phyloP scores from a whole-genome alignment of 2,113 vertebrate genomes.

The Propithecus coquereli region DNA sequence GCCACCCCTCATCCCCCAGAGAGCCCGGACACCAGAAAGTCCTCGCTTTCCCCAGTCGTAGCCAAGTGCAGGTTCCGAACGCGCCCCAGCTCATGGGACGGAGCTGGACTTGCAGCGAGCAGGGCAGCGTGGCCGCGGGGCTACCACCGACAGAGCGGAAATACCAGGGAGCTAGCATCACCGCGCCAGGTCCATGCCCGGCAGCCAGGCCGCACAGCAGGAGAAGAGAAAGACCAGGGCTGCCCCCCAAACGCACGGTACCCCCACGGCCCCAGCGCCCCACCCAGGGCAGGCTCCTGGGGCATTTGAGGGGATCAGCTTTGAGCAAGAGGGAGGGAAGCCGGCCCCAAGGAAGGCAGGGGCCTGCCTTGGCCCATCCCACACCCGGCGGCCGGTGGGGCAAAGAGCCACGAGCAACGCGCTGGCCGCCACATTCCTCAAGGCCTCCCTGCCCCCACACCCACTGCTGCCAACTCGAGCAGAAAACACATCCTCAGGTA shows the following conservation, averaged over 20 bases:
- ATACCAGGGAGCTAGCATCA: conserved; percentile 43
- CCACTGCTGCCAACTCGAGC: conserved; percentile 62
- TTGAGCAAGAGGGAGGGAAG: not conserved
- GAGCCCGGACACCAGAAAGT: too few species aligned
- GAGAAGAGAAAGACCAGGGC: not conserved
- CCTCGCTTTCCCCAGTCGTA: not conserved
- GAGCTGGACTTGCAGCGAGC: not conserved
- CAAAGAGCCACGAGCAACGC: not conserved
- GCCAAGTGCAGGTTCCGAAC: not conserved
- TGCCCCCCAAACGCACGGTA: rapidly evolving
- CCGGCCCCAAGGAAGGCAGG: not conserved
- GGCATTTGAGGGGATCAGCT: not conserved
- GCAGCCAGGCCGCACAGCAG: not conserved
- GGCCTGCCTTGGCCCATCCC: conserved; percentile 23
- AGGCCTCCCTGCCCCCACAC: conserved; percentile 65
- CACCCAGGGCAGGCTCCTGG: rapidly evolving
- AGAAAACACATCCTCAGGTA: conserved; percentile 79
- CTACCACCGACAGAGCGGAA: not conserved
- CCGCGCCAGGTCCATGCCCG: rapidly evolving
- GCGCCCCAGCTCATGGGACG: not conserved
- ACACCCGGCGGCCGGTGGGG: not conserved
- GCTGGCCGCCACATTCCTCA: conserved; percentile 69
- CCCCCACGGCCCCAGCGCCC: not conserved
- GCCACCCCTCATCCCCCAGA: not conserved
- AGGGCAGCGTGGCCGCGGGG: not conserved